Conservation (phyloP, 2,797 vertebrate species). For the Cygnus olor region DNA sequence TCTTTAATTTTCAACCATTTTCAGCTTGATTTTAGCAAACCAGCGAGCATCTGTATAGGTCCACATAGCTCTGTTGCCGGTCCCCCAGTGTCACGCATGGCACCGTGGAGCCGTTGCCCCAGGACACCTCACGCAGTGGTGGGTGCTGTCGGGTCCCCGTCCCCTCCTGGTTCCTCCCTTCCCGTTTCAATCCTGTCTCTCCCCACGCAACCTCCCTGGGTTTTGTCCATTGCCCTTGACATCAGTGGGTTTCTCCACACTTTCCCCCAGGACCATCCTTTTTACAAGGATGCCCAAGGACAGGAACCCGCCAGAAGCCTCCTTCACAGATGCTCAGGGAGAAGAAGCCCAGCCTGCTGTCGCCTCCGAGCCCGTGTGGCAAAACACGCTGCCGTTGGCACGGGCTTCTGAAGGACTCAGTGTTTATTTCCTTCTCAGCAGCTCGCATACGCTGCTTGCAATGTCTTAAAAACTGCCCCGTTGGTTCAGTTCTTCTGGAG, state of each 20-base stretch:
- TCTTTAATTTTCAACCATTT: not conserved
- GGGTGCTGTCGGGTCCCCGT: not conserved
- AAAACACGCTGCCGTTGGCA: not conserved
- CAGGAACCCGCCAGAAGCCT: not conserved
- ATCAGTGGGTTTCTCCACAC: not conserved
- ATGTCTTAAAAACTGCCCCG: not conserved
- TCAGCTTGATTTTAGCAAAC: not conserved
- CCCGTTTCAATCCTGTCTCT: not conserved
- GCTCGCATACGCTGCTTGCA: not conserved
- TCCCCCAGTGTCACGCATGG: too few species aligned
- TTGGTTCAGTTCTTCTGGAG: not conserved
- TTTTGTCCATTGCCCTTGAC: not conserved
- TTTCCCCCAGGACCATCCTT: not conserved
- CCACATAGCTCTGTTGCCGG: too few species aligned
- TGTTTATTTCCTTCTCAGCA: not conserved
- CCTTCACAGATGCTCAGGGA: not conserved
- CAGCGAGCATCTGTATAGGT: too few species aligned
- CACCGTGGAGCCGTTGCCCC: not conserved
- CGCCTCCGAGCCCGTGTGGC: not conserved
- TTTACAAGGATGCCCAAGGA: not conserved
- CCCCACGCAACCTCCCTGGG: not conserved
- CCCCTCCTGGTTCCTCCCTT: not conserved
- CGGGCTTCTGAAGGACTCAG: not conserved
- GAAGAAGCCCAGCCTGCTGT: not conserved
- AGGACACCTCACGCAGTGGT: not conserved